Conservation (phyloP, 2,113 vertebrate species). For the Furnarius figulus region DNA sequence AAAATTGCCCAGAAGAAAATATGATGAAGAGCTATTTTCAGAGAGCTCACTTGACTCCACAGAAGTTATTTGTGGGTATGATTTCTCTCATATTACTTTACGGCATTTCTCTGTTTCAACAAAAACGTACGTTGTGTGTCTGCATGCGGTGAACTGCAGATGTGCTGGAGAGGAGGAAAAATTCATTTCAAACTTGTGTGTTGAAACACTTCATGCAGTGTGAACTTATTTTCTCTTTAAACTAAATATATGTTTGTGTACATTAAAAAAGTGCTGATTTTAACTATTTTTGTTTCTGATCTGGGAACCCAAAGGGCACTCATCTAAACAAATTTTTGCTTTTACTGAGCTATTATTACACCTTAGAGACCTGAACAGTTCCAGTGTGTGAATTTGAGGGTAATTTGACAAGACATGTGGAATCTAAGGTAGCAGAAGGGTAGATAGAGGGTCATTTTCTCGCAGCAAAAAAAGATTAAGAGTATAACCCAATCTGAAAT, state of each 20-base stretch:
- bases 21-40: background rate
- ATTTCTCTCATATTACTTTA: constrained; percentile 28
- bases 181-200: background rate
- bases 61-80: background rate
- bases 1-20: background rate
- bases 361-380: constrained; percentile 14
- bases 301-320: background rate
- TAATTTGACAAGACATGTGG: constrained; percentile 55
- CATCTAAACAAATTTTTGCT: constrained; percentile 44
- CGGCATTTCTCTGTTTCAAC: constrained; percentile 16
- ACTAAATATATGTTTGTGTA: constrained; percentile 17
- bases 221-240: constrained; percentile 52
- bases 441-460: constrained; percentile 14
- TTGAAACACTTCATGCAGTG: background rate
- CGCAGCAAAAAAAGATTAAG: background rate
- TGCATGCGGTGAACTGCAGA: constrained; percentile 31
- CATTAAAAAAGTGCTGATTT: constrained; percentile 45
- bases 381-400: constrained; percentile 24
- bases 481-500: background rate
- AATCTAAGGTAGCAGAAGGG: constrained; percentile 30
- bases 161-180: constrained; percentile 19
- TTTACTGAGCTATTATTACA: constrained; percentile 48
- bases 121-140: background rate
- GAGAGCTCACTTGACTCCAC: background rate
- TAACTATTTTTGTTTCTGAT: constrained; percentile 37